Percentiles rank a stretch among this genome's conserved stretches.
These are phyloP conservation scores for Diabrotica undecimpunctata DNA, from an alignment of 1,140 invertebrate species.

Conservation along the genomic window DNA sequence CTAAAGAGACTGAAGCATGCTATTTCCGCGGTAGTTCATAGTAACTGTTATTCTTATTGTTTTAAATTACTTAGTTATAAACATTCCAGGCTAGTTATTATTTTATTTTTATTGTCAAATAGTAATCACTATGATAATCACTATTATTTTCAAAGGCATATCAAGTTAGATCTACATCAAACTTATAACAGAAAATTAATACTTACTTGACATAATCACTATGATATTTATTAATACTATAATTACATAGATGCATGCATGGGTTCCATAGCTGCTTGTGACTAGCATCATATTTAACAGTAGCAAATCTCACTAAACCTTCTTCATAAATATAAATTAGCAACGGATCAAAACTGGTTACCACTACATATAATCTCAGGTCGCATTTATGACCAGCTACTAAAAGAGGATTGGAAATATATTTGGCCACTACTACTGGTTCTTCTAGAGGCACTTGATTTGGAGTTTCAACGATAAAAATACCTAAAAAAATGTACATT, in stretches of 20 bases:
- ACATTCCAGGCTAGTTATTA: too few species aligned
- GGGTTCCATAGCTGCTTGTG: slow-evolving; percentile 84
- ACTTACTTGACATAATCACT: slow-evolving; percentile 82
- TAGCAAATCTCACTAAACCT: slow-evolving; percentile 80
- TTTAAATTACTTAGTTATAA: too few species aligned
- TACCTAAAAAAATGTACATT: slow-evolving; percentile 35
- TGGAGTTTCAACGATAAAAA: slow-evolving; percentile 56
- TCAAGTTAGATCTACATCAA: too few species aligned
- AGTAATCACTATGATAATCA: too few species aligned
- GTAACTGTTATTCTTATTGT: too few species aligned
- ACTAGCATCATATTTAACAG: slow-evolving; percentile 78
- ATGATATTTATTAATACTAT: slow-evolving; percentile 91
- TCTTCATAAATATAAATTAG: slow-evolving; percentile 84
- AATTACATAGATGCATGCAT: slow-evolving; percentile 92
- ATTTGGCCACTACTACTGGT: slow-evolving; percentile 87
- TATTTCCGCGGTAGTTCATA: too few species aligned
- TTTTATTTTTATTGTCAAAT: too few species aligned
- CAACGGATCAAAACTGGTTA: slow-evolving; percentile 80
- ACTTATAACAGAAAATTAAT: neutral
- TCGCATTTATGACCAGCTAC: slow-evolving; percentile 96
- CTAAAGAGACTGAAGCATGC: too few species aligned
- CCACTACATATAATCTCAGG: slow-evolving; percentile 78
- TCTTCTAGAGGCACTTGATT: slow-evolving; percentile 89
- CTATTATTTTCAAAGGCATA: too few species aligned
- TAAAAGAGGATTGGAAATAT: slow-evolving; percentile 89